Percentiles rank a stretch among this genome's conserved stretches.
These are phyloP conservation scores for Bilobella aurantiaca DNA, from an alignment of 1,140 invertebrate species.

Conservation along the genomic window DNA sequence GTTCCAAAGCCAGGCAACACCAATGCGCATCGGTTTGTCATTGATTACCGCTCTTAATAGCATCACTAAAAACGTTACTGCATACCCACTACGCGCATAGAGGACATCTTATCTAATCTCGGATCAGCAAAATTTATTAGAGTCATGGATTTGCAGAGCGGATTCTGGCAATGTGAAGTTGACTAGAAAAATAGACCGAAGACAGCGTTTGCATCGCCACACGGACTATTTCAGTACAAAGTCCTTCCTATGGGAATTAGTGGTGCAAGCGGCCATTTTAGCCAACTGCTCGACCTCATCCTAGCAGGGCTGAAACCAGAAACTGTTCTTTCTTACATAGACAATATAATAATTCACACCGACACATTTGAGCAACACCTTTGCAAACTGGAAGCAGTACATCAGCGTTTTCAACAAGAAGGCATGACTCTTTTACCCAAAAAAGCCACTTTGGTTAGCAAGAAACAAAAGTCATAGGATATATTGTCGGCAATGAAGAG, in stretches of 20 bases:
- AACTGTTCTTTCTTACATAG: conserved; percentile 38
- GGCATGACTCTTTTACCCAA: conserved; percentile 40
- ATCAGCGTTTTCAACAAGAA: conserved; percentile 30
- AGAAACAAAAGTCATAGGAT: conserved; percentile 42
- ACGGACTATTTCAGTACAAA: conserved; percentile 40
- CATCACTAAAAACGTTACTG: conserved; percentile 36
- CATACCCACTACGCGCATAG: conserved; percentile 40
- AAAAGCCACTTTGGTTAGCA: conserved; percentile 44
- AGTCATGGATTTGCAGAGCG: conserved; percentile 43
- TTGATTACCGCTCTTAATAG: conserved; percentile 44
- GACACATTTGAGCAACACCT: conserved; percentile 38
- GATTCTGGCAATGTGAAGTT: conserved; percentile 43
- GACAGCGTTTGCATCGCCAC: conserved; percentile 40
- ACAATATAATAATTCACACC: conserved; percentile 42
- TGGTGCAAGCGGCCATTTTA: conserved; percentile 42
- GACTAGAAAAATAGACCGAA: conserved; percentile 38
- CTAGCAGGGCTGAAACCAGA: conserved; percentile 29
- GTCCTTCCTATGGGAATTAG: conserved; percentile 43
- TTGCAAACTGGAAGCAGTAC: conserved; percentile 36
- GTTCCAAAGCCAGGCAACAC: conserved; percentile 43
- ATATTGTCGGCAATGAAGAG: conserved; percentile 39
- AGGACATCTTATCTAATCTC: conserved; percentile 40
- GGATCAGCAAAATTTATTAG: conserved; percentile 38
- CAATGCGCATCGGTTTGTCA: conserved; percentile 37
- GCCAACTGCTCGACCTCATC: conserved; percentile 38